These are phyloP conservation scores for Leucophenga maculata DNA, from an alignment of 2,888 invertebrate genomes.

Conservation along the genomic window DNA sequence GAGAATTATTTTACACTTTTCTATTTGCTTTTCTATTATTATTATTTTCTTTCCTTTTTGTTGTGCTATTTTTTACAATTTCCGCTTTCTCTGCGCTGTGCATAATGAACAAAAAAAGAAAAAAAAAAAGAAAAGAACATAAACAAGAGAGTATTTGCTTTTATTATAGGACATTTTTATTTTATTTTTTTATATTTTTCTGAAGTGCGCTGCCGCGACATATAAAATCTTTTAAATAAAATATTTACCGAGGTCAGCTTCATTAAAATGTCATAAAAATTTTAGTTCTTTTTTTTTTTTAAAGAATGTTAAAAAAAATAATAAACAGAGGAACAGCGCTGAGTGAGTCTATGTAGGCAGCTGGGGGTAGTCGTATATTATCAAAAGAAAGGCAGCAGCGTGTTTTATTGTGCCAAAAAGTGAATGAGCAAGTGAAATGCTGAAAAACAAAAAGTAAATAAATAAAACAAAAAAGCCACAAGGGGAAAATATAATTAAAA, in stretches of 20 bases:
- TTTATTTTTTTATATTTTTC: background rate
- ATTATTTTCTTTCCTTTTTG: conserved; percentile 22
- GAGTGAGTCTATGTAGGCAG: no score
- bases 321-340: no score
- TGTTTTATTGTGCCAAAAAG: conserved; percentile 18
- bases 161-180: background rate
- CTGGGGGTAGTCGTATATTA: no score
- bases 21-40: conserved; percentile 37
- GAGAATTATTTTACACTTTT: conserved; percentile 61
- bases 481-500: conserved; percentile 16
- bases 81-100: background rate
- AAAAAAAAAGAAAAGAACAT: no score
- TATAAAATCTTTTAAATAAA: conserved; percentile 25
- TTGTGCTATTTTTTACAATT: background rate
- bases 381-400: background rate
- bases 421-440: conserved; percentile 38
- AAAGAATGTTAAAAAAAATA: conserved; percentile 13
- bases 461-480: conserved; percentile 31
- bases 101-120: no score
- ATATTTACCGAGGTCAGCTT: conserved; percentile 44
- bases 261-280: conserved; percentile 42
- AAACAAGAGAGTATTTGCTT: background rate
- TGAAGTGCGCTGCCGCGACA: background rate
- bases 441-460: conserved; percentile 29
- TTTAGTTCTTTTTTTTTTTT: conserved; percentile 33